Base-by-base conservation (phyloP, 2,797 vertebrate genomes). In the Pelobates cultripes region DNA sequence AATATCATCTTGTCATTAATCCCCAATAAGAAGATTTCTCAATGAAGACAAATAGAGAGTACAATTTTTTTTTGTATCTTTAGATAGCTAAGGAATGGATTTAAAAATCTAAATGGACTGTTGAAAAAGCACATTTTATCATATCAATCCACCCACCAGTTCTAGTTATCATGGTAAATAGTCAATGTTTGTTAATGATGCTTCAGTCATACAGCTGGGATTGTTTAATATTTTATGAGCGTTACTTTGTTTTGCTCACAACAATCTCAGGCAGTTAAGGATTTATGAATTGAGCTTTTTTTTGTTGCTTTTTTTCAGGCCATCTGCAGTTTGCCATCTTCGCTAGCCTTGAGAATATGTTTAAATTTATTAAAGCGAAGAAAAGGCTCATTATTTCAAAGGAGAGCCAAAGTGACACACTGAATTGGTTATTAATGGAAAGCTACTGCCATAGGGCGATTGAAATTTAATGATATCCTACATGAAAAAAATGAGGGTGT, bases 381-480 rank as follows among this genome's bases (percentile, higher is more conserved):
- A 96, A 97, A 97, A 97, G 96, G 95, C 96, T 99, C 97, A 98
- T 99, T 98, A 99, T 97, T 98, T 98, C 96, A 96, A 96, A 96
- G 95, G 95, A 96, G 94, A 96, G 93, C 92, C 94, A 94, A 96
- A 96, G 96, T 98, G 96, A 98, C 98, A 98, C 96, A 94, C 94
- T 94, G 97, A 97, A 99, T 98, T 96, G 97, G 97, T 99, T 99
- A 99, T 98, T 99, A 99, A 99, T 99, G 97, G 97, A 96, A 97
- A 97, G 95, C 96, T 96, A 95, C 97, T 97, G 98, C 97, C 97
- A 98, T 96, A 94, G 95, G 97, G 98, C 96, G 96, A 97, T 97
- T 97, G 97, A 97, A 98, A 98, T 99, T 98, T 98, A 99, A 99
- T 99, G 97, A 99, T 97, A 98, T 97, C 97, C 96, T 97, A 96